Evolutionary conservation across 1,140 invertebrate genomes (phyloP), one percentile per base, ranked within the genome.

Genomic region (Solen grandis): DNA sequence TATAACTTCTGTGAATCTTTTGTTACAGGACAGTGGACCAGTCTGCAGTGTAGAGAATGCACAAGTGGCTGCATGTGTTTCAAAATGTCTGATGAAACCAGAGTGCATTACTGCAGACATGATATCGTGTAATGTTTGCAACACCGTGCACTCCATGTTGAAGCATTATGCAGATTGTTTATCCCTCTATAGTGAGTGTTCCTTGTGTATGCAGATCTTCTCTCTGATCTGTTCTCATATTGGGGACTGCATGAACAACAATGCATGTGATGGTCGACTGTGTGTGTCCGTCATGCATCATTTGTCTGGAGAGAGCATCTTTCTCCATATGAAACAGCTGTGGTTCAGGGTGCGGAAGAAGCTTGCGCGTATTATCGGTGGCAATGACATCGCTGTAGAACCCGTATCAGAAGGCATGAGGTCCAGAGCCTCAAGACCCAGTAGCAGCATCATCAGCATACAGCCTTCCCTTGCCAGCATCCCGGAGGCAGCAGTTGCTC

Each of bases 141-240:
- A 57, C 36, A 73, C 69, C 38, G 68, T 78, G 3, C 57, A 79
- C 31, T 78, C 81, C 0, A 38, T 83, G 27, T 38, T 79, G 27
- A 74, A 72, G 31, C 75, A 79, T 25, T 73, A 72, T 41, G 46
- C 69, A 16, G 22, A 65, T 25, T 63, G 36, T 5, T 27, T 29
- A 14, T 63, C 75, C 2, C 52, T 50, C 14, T 68, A 69, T 36
- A 69, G 62, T 16, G 19, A 16, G 5, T 84, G 82, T 29, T 2
- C 14, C 19, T 62, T 75, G 72, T 84, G 82, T 35, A 36, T 69
- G 4, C 78, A 84, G 57, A 59, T 84, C 16, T 84, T 84, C 55
- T 74, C 70, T 4, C 63, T 84, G 62, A 55, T 84, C 1, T 68
- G 65, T 25, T 69, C 66, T 16, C 82, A 84, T 31, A 31, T 84